Conservation (phyloP, 1,140 invertebrate genomes). For the Cotesia glomerata region DNA sequence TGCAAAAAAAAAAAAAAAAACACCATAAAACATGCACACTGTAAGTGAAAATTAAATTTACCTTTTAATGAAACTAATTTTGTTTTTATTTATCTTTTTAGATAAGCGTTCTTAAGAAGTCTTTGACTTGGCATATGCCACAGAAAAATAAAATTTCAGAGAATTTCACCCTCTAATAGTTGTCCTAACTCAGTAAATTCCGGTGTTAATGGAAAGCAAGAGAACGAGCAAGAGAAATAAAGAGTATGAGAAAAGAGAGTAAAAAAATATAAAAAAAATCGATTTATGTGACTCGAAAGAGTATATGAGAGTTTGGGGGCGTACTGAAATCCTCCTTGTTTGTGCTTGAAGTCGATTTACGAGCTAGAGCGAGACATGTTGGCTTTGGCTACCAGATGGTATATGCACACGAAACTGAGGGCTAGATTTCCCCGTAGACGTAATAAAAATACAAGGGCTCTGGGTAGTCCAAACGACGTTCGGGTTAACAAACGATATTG, state of each 20-base stretch:
- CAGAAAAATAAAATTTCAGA: not conserved
- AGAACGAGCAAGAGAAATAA: slow-evolving; percentile 1
- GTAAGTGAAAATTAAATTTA: not conserved
- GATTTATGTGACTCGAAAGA: slow-evolving; percentile 20
- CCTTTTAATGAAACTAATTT: not conserved
- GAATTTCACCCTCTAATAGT: slow-evolving; percentile 11
- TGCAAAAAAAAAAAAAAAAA: not conserved
- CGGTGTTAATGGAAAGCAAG: slow-evolving; percentile 13
- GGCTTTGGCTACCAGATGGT: slow-evolving; percentile 50
- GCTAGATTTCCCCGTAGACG: slow-evolving; percentile 54
- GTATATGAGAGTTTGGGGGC: slow-evolving; percentile 14
- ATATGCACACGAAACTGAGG: slow-evolving; percentile 32
- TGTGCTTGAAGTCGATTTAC: slow-evolving; percentile 30
- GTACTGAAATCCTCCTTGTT: slow-evolving; percentile 25
- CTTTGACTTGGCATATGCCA: not conserved
- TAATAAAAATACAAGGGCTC: slow-evolving; percentile 48
- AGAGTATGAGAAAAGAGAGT: not conserved
- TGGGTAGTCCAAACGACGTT: slow-evolving; percentile 18
- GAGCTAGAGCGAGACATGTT: slow-evolving; percentile 26
- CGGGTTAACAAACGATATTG: slow-evolving; percentile 49
- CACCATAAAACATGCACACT: too few species aligned
- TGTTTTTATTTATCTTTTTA: not conserved
- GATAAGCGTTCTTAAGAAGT: not conserved
- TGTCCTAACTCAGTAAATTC: slow-evolving; percentile 14
- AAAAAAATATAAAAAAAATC: slow-evolving; percentile 10